phyloP scores from a whole-genome alignment of 2,888 invertebrate genomes.

The Acanthoscelides obtectus region DNA sequence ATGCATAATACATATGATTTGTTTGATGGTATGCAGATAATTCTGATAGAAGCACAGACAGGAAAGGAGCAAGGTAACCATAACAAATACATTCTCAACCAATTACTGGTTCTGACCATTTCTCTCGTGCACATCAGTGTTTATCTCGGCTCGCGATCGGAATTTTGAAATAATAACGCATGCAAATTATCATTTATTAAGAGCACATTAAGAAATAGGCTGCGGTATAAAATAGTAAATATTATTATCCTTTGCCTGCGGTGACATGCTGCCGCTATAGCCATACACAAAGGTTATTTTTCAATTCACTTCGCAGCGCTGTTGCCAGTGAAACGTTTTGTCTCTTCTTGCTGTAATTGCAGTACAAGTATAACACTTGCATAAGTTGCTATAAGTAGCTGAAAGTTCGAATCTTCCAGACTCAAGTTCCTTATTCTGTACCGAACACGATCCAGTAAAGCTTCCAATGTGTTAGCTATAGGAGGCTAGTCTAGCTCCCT shows the following conservation, averaged over 20 bases:
- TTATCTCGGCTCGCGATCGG: not conserved
- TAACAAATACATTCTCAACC: not conserved
- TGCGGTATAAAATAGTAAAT: not conserved
- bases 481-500: too few species aligned
- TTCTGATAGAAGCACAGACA: not conserved
- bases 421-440: too few species aligned
- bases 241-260: not conserved
- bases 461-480: too few species aligned
- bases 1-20: not conserved
- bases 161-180: not conserved
- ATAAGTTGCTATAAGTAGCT: too few species aligned
- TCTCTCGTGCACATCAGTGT: not conserved
- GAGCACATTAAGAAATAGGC: not conserved
- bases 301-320: not conserved
- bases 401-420: too few species aligned
- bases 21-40: not conserved
- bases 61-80: too few species aligned
- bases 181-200: not conserved
- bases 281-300: not conserved
- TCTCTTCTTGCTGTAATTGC: too few species aligned
- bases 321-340: not conserved
- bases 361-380: too few species aligned
- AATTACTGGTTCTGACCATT: not conserved
- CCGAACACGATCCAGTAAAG: too few species aligned
- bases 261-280: not conserved